Base-by-base conservation (phyloP, 2,797 vertebrate species). In the Enteromius paludinosus region DNA sequence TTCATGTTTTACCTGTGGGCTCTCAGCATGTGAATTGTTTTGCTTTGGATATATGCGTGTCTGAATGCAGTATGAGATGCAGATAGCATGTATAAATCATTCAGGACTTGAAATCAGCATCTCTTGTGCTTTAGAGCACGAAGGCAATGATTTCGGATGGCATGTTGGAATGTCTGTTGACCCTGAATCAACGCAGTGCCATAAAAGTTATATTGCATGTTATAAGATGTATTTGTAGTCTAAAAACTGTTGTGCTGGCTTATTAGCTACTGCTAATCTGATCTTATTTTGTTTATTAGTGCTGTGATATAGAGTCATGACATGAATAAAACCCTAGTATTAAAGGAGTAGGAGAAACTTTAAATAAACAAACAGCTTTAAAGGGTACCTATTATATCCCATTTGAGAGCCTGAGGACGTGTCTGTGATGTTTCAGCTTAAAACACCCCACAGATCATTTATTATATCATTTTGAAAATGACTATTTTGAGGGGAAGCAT, bases 1-100 rank as follows among this genome's bases (percentile, higher is more conserved):
- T 93, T 89, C 89, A 93, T 92, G 81, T 38, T 49, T 78, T 75
- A 90, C 84, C 90, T 90, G 90, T 87, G 87, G 90, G 87, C 74
- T 49, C 85, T 88, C 90, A 38, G 88, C 85, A 56, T n/a, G 89
- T 74, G 76, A 77, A 88, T 78, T 77, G 73, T 77, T 90, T 85
- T 82, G 83, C 85, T 87, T 89, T 87, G 80, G 76, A 86, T 64
- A 49, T 76, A 20, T 45, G 38, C 30, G 14, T 77, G 54, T 79
- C 20, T 3, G 38, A 77, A 68, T 69, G 54, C 65, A 33, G 66
- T 64, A 25, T 47, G 70, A 69, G 61, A 75, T 79, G 81, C 45
- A 79, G 83, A 82, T 2, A 66, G 85, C 84, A 82, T 77, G 83
- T 89, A 87, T 82, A 88, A 89, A 90, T 90, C 83, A 90, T 86